Conservation (phyloP, 2,888 invertebrate species). For the Hypercompe scribonia region DNA sequence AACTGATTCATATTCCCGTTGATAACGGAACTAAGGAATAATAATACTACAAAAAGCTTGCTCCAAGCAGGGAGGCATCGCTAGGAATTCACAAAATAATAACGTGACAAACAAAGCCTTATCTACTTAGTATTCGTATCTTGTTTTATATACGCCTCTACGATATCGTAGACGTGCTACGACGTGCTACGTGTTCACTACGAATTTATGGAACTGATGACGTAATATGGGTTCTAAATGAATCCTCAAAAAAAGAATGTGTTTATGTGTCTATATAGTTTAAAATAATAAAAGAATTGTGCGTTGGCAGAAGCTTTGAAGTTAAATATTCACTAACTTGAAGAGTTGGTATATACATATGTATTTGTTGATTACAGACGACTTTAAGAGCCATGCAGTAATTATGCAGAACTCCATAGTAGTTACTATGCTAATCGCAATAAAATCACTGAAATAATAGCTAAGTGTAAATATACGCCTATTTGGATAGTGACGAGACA, state of each 20-base stretch:
- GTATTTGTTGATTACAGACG: background rate
- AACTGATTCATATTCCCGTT: background rate
- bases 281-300: background rate
- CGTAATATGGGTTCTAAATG: slow-evolving; percentile 30
- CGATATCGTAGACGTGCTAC: slow-evolving; percentile 54
- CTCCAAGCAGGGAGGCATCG: background rate
- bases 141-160: slow-evolving; percentile 48
- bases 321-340: background rate
- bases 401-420: no score
- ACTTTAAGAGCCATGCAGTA: background rate
- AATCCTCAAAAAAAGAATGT: slow-evolving; percentile 19
- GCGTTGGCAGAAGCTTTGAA: no score
- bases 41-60: background rate
- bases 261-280: background rate
- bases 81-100: slow-evolving; percentile 26
- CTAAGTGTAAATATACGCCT: no score
- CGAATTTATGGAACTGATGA: slow-evolving; percentile 30
- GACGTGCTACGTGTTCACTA: slow-evolving; percentile 39
- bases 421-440: no score
- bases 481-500: no score
- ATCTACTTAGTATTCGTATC: slow-evolving; percentile 37
- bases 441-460: no score
- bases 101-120: slow-evolving; percentile 34
- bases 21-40: background rate
- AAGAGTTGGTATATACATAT: no score